Conservation (phyloP, 35 echinoderm and acorn worm species). For the Patiria miniata region DNA sequence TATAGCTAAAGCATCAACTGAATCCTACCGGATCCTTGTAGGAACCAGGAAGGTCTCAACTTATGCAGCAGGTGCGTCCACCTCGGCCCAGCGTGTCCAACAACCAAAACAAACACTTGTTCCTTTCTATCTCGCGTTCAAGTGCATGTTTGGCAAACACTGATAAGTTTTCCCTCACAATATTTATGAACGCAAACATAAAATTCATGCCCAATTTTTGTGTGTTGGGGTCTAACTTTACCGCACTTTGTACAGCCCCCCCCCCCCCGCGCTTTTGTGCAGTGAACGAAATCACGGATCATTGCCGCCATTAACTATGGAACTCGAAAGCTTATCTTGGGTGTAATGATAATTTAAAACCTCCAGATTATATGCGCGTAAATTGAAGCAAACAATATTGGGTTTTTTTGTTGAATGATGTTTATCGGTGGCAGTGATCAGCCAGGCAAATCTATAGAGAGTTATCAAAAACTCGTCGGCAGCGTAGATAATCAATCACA, state of each 20-base stretch:
- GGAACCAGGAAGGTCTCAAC: not conserved
- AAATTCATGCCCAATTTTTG: not conserved
- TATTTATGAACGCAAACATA: not conserved
- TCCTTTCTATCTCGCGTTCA: conserved; percentile 5
- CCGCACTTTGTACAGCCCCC: not conserved
- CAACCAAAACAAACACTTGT: conserved; percentile 13
- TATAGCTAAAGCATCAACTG: not conserved
- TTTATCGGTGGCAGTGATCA: not conserved
- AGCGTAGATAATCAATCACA: not conserved
- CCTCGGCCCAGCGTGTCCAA: not conserved
- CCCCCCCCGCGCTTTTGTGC: no score
- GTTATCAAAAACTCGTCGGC: conserved; percentile 2
- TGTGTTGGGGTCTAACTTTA: not conserved
- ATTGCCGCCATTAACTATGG: no score
- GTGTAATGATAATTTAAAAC: no score
- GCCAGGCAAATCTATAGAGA: not conserved
- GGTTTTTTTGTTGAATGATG: no score
- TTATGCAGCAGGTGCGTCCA: not conserved
- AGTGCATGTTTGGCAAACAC: conserved; percentile 28
- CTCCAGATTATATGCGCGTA: no score
- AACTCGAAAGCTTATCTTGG: no score
- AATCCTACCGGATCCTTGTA: not conserved
- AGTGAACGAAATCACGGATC: no score
- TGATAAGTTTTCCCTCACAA: conserved; percentile 2
- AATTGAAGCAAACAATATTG: no score